Evolutionary conservation across 2,113 vertebrate species (phyloP).

Genomic region (Labeo catla): DNA sequence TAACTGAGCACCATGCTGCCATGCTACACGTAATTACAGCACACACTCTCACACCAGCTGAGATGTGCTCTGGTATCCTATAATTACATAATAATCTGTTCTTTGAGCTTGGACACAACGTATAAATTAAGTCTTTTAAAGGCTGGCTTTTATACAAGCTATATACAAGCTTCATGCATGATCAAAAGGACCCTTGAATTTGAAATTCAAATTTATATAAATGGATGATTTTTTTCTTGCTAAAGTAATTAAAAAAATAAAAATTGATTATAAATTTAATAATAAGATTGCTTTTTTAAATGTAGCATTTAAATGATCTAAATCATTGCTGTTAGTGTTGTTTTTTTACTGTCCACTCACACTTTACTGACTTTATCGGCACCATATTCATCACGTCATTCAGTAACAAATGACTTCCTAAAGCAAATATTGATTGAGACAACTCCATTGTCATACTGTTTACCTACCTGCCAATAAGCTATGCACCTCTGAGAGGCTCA

Average conservation of each 20-base stretch:
- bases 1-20: conserved; percentile 51
- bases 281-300: background rate
- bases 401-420: conserved; percentile 72
- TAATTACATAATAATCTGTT: background rate
- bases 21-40: conserved; percentile 42
- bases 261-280: background rate
- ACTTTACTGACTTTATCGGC: conserved; percentile 23
- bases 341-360: background rate
- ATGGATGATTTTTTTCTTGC: background rate
- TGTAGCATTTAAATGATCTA: background rate
- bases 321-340: background rate
- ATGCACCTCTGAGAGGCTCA: conserved; percentile 53
- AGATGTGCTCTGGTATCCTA: background rate
- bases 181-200: background rate
- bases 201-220: background rate
- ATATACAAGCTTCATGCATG: background rate
- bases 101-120: background rate
- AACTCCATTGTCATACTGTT: conserved; percentile 67
- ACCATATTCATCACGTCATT: conserved; percentile 70
- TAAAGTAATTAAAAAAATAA: background rate
- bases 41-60: conserved; percentile 34
- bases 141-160: background rate
- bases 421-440: conserved; percentile 75
- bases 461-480: conserved; percentile 77
- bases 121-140: background rate